Evolutionary conservation across 1,140 invertebrate species (phyloP), one percentile per base, ranked within the genome.

Genomic region (Whitmania pigra): DNA sequence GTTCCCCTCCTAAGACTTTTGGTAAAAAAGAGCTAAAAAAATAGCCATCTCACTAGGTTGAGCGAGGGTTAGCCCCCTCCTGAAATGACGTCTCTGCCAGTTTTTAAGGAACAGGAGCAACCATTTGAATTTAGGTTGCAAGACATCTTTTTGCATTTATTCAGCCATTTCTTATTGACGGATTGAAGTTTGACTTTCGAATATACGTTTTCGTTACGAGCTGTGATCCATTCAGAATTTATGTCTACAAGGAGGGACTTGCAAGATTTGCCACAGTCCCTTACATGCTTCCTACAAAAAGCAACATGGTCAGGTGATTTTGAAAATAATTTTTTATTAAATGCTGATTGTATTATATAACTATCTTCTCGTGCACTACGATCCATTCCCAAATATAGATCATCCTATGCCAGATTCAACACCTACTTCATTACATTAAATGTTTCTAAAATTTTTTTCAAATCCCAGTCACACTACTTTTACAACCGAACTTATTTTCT

Each of bases 221-320:
- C 9, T 84, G 84, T 79, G 82, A 83, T 75, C 82, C 82, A 25
- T 75, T 83, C 13, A 72, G 82, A 69, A 82, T 83, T 71, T 83
- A 82, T 75, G 77, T 81, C 63, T 83, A 82, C 75, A 83, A 83
- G 74, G 82, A 83, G 73, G 82, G 82, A 9, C 77, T 83, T 29
- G 81, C 81, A 72, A 87, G 90, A 77, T 93, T 94, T 82, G 91
- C 91, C 0, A 94, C 92, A 1, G 89, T 86, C 75, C 86, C 89
- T 76, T 94, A 93, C 78, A 87, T 87, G 73, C 88, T 91, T 76
- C 91, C 91, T 0, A 89, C 86, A 63, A 83, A 86, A 20, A 85
- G 87, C 53, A 94, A 94, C 73, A 75, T 79, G 70, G 82, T 83
- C 76, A 79, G 81, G 77, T 71, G 36, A 49, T 49, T 49, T 49